phyloP scores from a whole-genome alignment of 1,140 invertebrate genomes.

The Bombus waltoni region DNA sequence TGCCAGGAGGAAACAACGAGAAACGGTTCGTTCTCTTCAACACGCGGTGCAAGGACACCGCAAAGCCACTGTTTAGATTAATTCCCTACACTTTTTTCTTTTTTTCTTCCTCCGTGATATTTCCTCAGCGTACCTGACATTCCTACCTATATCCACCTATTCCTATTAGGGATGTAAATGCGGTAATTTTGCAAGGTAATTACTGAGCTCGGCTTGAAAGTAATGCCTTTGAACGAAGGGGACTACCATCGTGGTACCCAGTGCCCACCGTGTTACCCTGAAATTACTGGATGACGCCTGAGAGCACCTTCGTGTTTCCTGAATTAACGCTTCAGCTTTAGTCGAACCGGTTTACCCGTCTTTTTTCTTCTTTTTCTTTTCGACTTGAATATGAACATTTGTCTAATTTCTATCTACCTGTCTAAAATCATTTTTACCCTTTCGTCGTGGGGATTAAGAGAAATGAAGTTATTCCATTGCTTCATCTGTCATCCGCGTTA shows the following conservation, averaged over 20 bases:
- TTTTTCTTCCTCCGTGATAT: constrained; percentile 52
- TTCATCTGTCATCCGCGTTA: too few species aligned
- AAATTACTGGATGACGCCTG: constrained; percentile 68
- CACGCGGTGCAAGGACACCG: constrained; percentile 60
- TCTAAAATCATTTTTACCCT: neutral
- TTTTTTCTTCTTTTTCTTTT: constrained; percentile 23
- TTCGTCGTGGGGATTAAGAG: neutral
- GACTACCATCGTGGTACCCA: constrained; percentile 50
- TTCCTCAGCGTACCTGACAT: constrained; percentile 69
- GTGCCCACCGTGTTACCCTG: constrained; percentile 63
- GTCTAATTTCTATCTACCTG: neutral
- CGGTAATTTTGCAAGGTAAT: constrained; percentile 75
- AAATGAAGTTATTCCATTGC: too few species aligned
- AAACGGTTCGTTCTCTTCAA: constrained; percentile 54
- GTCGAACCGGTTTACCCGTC: constrained; percentile 45
- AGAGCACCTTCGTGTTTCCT: constrained; percentile 59
- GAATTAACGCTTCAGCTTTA: constrained; percentile 60
- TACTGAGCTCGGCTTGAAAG: constrained; percentile 69
- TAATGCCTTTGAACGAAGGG: constrained; percentile 71
- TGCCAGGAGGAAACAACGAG: neutral
- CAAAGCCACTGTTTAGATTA: constrained; percentile 65
- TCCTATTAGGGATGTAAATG: constrained; percentile 79
- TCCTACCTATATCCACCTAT: constrained; percentile 74
- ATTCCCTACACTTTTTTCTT: constrained; percentile 40
- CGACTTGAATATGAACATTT: neutral